These are phyloP conservation scores for Petromus typicus DNA, from an alignment of 2,113 vertebrate genomes.

Conservation along the genomic window DNA sequence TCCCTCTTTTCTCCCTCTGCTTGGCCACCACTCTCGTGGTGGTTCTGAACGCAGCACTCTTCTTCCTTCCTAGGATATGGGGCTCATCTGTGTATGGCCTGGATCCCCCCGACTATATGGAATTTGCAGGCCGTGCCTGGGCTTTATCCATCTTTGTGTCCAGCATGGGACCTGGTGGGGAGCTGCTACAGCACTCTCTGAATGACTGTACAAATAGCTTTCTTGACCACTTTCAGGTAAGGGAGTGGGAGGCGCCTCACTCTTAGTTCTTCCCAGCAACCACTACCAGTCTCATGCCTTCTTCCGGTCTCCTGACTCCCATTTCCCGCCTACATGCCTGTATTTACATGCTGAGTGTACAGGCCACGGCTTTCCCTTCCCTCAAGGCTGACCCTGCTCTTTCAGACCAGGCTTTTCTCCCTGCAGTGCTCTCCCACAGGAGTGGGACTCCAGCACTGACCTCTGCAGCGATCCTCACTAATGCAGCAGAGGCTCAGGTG, in stretches of 20 bases:
- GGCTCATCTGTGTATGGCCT: not conserved
- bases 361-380: not conserved
- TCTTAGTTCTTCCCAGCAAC: not conserved
- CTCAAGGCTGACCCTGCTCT: not conserved
- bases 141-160: not conserved
- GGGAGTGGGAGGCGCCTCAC: not conserved
- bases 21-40: not conserved
- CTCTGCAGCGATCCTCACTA: not conserved
- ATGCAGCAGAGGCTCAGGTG: not conserved
- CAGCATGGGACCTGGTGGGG: not conserved
- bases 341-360: not conserved
- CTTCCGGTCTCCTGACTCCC: not conserved
- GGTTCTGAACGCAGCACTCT: not conserved
- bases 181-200: not conserved
- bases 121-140: not conserved
- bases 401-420: not conserved
- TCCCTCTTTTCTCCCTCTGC: not conserved
- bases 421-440: not conserved
- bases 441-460: not conserved
- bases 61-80: no score
- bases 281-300: accelerated
- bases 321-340: not conserved
- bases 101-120: not conserved
- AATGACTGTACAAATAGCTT: not conserved
- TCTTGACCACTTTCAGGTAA: not conserved